Conservation (phyloP, 1,140 invertebrate species). For the Drosophila guanche region DNA sequence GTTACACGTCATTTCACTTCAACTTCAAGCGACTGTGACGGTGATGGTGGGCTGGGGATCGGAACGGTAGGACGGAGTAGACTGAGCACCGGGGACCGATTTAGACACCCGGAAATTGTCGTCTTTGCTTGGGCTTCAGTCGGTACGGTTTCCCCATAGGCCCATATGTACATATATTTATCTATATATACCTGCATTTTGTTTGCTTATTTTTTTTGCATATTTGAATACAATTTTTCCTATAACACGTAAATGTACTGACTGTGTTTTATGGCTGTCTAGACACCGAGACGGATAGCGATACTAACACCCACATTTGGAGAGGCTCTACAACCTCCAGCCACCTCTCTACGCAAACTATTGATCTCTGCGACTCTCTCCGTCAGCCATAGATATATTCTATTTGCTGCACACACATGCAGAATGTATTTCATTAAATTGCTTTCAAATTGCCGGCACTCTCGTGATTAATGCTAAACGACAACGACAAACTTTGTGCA, state of each 20-base stretch:
- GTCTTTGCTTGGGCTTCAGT: conserved; percentile 46
- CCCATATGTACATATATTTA: conserved; percentile 11
- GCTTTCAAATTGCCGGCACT: conserved; percentile 37
- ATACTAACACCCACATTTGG: conserved; percentile 20
- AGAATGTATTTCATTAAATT: conserved; percentile 21
- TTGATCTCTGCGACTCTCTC: not conserved
- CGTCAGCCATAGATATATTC: not conserved
- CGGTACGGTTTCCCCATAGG: conserved; percentile 11
- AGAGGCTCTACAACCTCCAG: not conserved
- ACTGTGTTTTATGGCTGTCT: conserved; percentile 34
- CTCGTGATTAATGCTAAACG: conserved; percentile 33
- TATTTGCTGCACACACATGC: not conserved
- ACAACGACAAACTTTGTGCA: conserved; percentile 13
- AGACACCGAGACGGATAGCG: conserved; percentile 18
- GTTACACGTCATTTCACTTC: conserved; percentile 60
- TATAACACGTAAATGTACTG: conserved; percentile 18
- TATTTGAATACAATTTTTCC: conserved; percentile 42
- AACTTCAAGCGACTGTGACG: conserved; percentile 54
- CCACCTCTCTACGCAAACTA: conserved; percentile 4
- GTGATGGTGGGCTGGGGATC: not conserved
- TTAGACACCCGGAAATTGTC: conserved; percentile 77
- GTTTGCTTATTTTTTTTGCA: conserved; percentile 25
- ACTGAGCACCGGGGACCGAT: conserved; percentile 46
- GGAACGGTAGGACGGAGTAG: conserved; percentile 8
- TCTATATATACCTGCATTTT: conserved; percentile 10